phyloP scores from a whole-genome alignment of 2,888 invertebrate species.

The Electrophaes corylata region DNA sequence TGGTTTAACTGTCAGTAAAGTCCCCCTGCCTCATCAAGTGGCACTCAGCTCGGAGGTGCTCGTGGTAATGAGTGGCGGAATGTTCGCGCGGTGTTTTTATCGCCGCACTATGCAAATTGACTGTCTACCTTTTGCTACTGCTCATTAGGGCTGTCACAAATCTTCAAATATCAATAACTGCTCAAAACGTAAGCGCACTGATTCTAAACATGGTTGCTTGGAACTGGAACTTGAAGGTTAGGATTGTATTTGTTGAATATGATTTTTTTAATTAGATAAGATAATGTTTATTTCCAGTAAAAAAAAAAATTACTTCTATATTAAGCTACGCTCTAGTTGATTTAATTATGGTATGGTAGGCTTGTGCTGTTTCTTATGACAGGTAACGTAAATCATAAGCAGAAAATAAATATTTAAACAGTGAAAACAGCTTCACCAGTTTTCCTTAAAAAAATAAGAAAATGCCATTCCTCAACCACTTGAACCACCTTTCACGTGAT shows the following conservation, averaged over 20 bases:
- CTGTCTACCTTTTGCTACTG: constrained; percentile 46
- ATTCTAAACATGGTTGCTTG: too few species aligned
- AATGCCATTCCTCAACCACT: constrained; percentile 11
- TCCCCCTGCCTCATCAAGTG: constrained; percentile 16
- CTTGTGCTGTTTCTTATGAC: too few species aligned
- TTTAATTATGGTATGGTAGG: too few species aligned
- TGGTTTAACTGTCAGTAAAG: constrained; percentile 2
- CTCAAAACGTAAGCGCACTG: background rate
- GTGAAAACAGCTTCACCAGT: background rate
- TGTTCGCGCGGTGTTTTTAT: constrained; percentile 45
- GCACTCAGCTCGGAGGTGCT: constrained; percentile 1
- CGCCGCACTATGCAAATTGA: constrained; percentile 56
- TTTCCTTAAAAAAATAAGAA: background rate
- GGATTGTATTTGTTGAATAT: too few species aligned
- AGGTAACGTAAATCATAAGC: too few species aligned
- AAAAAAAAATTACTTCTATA: too few species aligned
- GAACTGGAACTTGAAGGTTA: too few species aligned
- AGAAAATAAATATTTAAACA: too few species aligned
- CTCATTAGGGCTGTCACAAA: constrained; percentile 35
- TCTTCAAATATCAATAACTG: background rate
- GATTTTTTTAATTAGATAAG: too few species aligned
- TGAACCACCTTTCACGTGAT: constrained; percentile 30
- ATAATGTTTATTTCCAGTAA: too few species aligned
- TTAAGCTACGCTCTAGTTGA: too few species aligned
- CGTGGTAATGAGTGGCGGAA: constrained; percentile 41